Percentiles rank a stretch among this genome's conserved stretches.
Conservation (phyloP, 2,888 invertebrate genomes). For the Crocallis elinguaria region DNA sequence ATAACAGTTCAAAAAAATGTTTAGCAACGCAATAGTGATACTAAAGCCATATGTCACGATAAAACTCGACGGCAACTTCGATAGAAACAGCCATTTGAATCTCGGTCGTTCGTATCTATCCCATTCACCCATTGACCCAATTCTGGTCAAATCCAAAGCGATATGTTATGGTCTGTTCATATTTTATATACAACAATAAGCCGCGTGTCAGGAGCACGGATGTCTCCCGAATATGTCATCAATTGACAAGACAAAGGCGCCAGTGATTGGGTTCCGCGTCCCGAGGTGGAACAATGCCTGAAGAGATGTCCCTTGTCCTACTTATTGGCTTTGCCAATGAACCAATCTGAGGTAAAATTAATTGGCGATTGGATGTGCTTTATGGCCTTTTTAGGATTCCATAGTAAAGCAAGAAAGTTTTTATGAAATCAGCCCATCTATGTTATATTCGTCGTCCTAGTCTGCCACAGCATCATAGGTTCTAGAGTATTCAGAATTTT, state of each 20-base stretch:
- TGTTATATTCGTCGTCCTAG: no score
- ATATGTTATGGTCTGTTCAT: slow-evolving; percentile 38
- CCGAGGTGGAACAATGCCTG: slow-evolving; percentile 45
- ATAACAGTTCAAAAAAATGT: no score
- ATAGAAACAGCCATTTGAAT: slow-evolving; percentile 22
- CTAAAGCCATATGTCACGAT: slow-evolving; percentile 16
- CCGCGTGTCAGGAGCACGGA: slow-evolving; percentile 37
- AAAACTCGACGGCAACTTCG: slow-evolving; percentile 11
- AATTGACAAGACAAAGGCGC: slow-evolving; percentile 55
- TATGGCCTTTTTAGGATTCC: not conserved
- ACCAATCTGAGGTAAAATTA: slow-evolving; percentile 37
- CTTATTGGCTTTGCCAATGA: slow-evolving; percentile 38
- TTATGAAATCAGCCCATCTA: no score
- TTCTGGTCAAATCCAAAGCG: slow-evolving; percentile 25
- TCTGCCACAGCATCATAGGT: no score
- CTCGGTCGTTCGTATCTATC: slow-evolving; percentile 21
- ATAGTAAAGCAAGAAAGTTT: no score
- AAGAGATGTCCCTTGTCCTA: slow-evolving; percentile 40
- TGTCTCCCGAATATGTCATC: slow-evolving; percentile 54
- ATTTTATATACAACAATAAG: slow-evolving; percentile 41
- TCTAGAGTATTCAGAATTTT: no score
- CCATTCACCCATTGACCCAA: slow-evolving; percentile 34
- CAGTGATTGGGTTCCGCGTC: slow-evolving; percentile 55
- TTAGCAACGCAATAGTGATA: not conserved
- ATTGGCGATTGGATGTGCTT: slow-evolving; percentile 12